Evolutionary conservation across 2,888 invertebrate species (phyloP).

Genomic region (Oegoconia quadripuncta): DNA sequence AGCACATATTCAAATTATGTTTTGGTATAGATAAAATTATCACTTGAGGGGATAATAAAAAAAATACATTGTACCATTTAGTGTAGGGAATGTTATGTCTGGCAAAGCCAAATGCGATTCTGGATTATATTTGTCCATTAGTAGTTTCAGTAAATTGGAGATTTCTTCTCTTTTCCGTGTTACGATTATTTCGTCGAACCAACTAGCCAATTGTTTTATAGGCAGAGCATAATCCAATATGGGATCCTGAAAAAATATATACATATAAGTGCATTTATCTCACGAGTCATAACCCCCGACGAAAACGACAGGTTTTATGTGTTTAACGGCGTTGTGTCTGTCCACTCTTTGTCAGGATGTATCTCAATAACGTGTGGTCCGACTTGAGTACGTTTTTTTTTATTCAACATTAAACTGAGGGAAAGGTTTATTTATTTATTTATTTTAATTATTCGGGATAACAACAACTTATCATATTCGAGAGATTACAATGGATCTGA

Average conservation of each 20-base stretch:
- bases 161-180: conserved; percentile 93
- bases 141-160: conserved; percentile 84
- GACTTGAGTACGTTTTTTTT: too few species aligned
- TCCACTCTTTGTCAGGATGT: too few species aligned
- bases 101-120: conserved; percentile 83
- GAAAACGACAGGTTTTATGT: background rate
- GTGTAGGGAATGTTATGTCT: conserved; percentile 86
- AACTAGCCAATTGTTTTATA: conserved; percentile 88
- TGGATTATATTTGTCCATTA: conserved; percentile 87
- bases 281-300: background rate
- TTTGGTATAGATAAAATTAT: background rate
- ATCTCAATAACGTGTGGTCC: too few species aligned
- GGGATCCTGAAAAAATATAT: conserved; percentile 82
- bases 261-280: background rate
- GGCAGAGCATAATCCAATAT: conserved; percentile 90
- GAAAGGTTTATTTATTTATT: too few species aligned
- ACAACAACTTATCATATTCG: too few species aligned
- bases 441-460: too few species aligned
- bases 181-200: conserved; percentile 93
- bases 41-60: background rate
- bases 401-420: too few species aligned
- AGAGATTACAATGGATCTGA: too few species aligned
- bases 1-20: too few species aligned
- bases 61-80: conserved; percentile 77
- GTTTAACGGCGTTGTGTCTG: too few species aligned